Conservation (phyloP, 2,113 vertebrate genomes). For the Hydropotes inermis region DNA sequence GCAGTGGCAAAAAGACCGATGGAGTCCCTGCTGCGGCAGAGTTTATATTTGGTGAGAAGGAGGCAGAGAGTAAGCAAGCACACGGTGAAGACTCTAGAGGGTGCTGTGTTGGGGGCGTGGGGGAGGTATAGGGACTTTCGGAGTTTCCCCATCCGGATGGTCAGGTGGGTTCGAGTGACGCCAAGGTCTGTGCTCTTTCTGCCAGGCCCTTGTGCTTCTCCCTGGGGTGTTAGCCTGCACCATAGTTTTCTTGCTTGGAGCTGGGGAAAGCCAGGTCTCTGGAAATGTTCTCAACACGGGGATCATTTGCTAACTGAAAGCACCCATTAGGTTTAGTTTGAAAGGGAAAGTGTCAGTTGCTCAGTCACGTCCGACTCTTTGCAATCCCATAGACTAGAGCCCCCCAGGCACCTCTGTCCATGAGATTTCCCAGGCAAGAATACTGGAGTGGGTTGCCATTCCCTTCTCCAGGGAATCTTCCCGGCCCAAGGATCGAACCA, state of each 20-base stretch:
- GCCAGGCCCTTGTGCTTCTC: background rate
- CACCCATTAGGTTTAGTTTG: background rate
- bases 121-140: background rate
- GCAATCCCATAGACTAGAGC: background rate
- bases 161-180: background rate
- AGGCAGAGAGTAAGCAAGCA: background rate
- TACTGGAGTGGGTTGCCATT: background rate
- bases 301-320: background rate
- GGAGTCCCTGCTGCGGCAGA: background rate
- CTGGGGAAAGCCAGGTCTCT: background rate
- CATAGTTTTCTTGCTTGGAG: background rate
- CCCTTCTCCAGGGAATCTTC: background rate
- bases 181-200: background rate
- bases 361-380: accelerated
- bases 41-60: background rate
- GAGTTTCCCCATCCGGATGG: background rate
- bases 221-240: background rate
- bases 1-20: background rate
- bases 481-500: background rate
- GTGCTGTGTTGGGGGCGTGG: background rate
- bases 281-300: background rate
- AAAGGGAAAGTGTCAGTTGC: background rate
- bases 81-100: background rate
- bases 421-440: background rate
- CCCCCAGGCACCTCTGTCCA: background rate